phyloP scores from a whole-genome alignment of 2,113 vertebrate genomes.

The Python bivittatus region DNA sequence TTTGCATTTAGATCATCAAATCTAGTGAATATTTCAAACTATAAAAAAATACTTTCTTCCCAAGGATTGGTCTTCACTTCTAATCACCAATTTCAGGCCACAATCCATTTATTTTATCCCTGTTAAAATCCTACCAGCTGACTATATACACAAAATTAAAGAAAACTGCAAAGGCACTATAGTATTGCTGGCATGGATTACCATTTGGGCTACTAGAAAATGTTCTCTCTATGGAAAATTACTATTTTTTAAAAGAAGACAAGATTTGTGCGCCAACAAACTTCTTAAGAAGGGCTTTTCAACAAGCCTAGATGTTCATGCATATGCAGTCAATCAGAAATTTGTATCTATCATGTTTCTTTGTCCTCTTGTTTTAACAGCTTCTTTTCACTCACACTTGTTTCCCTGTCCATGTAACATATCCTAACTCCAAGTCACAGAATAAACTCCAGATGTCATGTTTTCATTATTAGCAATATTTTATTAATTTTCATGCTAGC shows the following conservation, averaged over 20 bases:
- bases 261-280: constrained; percentile 35
- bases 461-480: neutral
- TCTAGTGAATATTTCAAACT: neutral
- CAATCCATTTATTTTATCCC: constrained; percentile 45
- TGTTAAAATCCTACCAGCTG: constrained; percentile 45
- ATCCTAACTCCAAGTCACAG: neutral
- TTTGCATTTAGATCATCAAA: constrained; percentile 6
- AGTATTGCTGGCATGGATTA: constrained; percentile 19
- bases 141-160: constrained; percentile 23
- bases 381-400: neutral
- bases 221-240: constrained; percentile 51
- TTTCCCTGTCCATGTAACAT: neutral
- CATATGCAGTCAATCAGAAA: constrained; percentile 21
- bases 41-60: neutral
- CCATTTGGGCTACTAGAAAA: constrained; percentile 31
- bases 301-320: constrained; percentile 22
- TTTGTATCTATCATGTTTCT: neutral
- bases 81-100: constrained; percentile 39
- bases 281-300: constrained; percentile 41
- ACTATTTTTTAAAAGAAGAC: constrained; percentile 40
- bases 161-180: constrained; percentile 21
- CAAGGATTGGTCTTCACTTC: constrained; percentile 18
- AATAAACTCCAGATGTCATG: neutral
- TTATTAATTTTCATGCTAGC: neutral
- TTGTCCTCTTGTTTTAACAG: neutral